Conservation (phyloP, 1,140 invertebrate species). For the Temnothorax nylanderi region DNA sequence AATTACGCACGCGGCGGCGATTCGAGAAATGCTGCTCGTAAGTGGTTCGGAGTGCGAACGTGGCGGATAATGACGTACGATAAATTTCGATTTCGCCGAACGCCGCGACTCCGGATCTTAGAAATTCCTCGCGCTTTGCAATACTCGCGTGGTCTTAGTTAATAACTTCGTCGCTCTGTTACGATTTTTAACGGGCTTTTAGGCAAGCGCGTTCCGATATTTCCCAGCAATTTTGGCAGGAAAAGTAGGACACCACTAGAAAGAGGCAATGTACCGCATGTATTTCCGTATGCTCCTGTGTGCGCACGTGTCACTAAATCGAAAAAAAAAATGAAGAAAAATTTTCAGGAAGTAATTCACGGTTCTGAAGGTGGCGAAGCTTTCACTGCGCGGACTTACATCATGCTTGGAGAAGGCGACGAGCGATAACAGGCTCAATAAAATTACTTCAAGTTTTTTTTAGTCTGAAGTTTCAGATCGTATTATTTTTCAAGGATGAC, state of each 20-base stretch:
- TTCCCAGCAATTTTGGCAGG: neutral
- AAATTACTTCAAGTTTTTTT: slow-evolving; percentile 30
- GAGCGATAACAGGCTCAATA: slow-evolving; percentile 46
- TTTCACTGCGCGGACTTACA: slow-evolving; percentile 65
- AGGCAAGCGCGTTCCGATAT: neutral
- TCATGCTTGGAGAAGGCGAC: slow-evolving; percentile 58
- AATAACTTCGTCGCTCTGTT: slow-evolving; percentile 11
- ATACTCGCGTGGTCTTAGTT: neutral
- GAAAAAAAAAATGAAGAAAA: slow-evolving; percentile 37
- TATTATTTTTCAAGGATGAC: neutral
- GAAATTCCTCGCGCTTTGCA: slow-evolving; percentile 32
- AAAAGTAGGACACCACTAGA: slow-evolving; percentile 45
- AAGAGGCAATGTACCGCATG: neutral
- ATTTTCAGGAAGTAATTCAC: slow-evolving; percentile 72
- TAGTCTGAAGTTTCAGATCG: neutral
- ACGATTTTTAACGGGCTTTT: slow-evolving; percentile 14
- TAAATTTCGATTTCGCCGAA: slow-evolving; percentile 63
- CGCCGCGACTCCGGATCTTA: slow-evolving; percentile 8
- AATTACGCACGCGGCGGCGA: slow-evolving; percentile 52
- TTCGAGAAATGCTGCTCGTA: slow-evolving; percentile 53
- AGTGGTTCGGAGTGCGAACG: slow-evolving; percentile 48
- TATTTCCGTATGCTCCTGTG: neutral
- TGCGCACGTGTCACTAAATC: neutral
- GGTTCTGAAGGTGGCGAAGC: slow-evolving; percentile 24
- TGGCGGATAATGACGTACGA: slow-evolving; percentile 19